These are phyloP conservation scores for Rhyacichthys aspro DNA, from an alignment of 2,797 vertebrate species.

Conservation along the genomic window DNA sequence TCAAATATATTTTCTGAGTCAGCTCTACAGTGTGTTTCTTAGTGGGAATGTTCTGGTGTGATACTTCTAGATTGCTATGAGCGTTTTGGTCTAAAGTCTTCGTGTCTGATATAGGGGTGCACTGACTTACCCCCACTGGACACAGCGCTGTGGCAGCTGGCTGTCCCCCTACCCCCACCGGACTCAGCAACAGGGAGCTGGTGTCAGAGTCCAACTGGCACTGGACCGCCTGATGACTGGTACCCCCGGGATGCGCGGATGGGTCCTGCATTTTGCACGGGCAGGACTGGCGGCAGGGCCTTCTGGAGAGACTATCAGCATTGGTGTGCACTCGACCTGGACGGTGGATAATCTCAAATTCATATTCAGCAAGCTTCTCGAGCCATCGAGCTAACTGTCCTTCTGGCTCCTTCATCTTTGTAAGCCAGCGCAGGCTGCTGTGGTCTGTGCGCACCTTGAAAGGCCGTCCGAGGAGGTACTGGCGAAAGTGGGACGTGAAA, in stretches of 20 bases:
- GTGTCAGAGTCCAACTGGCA: constrained; percentile 17
- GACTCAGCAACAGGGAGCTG: not conserved
- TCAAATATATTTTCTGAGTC: not conserved
- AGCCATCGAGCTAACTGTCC: too few species aligned
- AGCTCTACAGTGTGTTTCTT: not conserved
- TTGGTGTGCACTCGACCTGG: not conserved
- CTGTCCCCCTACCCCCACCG: constrained; percentile 17
- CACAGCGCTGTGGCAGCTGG: fast-evolving
- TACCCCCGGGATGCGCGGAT: fast-evolving
- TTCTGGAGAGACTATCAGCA: constrained; percentile 15
- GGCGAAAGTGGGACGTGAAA: constrained; percentile 30
- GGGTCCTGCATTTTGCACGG: constrained; percentile 5
- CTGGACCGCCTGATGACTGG: constrained; percentile 1
- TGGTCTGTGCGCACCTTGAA: constrained; percentile 33
- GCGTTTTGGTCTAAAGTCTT: too few species aligned
- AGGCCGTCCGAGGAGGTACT: constrained; percentile 29
- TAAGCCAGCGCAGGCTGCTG: constrained; percentile 37
- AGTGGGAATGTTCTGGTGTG: not conserved
- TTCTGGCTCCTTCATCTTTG: constrained; percentile 36
- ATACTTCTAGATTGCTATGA: too few species aligned
- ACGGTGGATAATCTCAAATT: constrained; percentile 38
- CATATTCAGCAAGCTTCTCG: constrained; percentile 24
- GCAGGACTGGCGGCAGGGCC: constrained; percentile 13
- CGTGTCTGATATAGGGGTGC: too few species aligned
- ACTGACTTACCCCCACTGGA: not conserved